phyloP scores from a whole-genome alignment of 2,797 vertebrate genomes.

The Sebastes iracundus region DNA sequence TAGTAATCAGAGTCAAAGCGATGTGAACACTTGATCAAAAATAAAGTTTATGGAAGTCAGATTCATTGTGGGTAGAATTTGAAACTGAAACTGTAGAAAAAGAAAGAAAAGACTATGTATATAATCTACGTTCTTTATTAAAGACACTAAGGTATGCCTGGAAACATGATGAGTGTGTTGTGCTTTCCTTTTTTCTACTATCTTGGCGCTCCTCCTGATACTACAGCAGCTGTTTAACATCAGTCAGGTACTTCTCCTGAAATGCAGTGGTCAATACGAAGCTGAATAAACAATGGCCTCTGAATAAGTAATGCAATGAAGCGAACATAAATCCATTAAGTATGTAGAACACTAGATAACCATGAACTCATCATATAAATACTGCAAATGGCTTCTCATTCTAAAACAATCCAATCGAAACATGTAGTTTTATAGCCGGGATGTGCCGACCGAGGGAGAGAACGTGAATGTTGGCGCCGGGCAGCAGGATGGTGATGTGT shows the following conservation, averaged over 20 bases:
- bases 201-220: neutral
- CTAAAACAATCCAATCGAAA: neutral
- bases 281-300: neutral
- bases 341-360: neutral
- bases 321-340: neutral
- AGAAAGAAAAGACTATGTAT: neutral
- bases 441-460: neutral
- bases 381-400: neutral
- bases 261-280: neutral
- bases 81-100: neutral
- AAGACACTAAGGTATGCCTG: neutral
- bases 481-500: neutral
- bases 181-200: neutral
- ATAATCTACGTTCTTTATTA: neutral
- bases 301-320: neutral
- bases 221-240: neutral
- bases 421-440: neutral
- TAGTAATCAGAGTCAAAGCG: neutral
- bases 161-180: neutral
- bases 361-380: neutral
- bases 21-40: neutral
- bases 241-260: neutral
- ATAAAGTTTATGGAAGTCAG: neutral
- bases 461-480: neutral
- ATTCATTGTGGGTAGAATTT: neutral